Evolutionary conservation across 2,797 vertebrate species (phyloP).

Genomic region (Macroramphosus scolopax): DNA sequence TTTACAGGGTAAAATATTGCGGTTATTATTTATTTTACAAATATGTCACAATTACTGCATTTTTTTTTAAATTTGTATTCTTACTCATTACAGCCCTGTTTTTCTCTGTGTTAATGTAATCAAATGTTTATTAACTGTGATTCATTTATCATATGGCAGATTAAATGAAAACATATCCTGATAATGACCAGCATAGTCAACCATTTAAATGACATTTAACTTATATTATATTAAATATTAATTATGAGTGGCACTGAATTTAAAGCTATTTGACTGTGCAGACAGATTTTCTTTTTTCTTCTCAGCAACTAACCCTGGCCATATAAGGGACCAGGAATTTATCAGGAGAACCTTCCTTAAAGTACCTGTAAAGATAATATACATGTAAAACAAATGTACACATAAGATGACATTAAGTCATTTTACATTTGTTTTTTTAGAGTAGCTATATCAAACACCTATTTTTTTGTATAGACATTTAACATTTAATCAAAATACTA

Average conservation of each 20-base stretch:
- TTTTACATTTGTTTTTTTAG: too few species aligned
- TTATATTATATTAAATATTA: constrained; percentile 9
- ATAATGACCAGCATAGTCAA: not conserved
- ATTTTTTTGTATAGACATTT: not conserved
- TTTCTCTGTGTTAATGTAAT: too few species aligned
- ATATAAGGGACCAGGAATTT: not conserved
- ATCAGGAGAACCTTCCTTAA: constrained; percentile 5
- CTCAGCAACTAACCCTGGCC: not conserved
- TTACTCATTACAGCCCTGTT: too few species aligned
- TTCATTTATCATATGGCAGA: too few species aligned
- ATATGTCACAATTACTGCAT: too few species aligned
- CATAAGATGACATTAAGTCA: too few species aligned
- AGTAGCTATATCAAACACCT: not conserved
- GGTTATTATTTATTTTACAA: constrained; percentile 14
- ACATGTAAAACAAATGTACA: too few species aligned
- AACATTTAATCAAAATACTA: constrained; percentile 42
- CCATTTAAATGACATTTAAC: not conserved
- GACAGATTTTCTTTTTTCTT: not conserved
- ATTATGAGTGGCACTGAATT: constrained; percentile 15
- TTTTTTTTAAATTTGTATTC: too few species aligned
- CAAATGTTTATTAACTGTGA: too few species aligned
- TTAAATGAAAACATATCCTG: too few species aligned
- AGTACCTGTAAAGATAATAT: constrained; percentile 41
- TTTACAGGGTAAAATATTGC: constrained; percentile 42
- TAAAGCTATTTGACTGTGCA: constrained; percentile 8